phyloP scores from a whole-genome alignment of 2,888 invertebrate species.

The Idaea biselata region DNA sequence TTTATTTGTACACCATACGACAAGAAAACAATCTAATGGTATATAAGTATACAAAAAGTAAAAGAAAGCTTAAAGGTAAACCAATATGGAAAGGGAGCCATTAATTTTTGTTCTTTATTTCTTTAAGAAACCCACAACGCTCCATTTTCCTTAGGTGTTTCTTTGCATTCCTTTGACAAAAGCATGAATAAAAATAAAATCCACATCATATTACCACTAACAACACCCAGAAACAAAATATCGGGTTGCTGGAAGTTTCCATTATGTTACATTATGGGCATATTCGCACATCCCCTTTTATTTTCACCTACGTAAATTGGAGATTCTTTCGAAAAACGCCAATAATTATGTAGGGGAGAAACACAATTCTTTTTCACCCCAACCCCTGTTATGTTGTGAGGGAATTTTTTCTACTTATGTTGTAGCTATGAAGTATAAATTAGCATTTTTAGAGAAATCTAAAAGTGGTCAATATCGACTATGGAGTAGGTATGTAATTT shows the following conservation, averaged over 20 bases:
- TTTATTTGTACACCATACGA: no score
- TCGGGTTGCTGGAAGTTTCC: not conserved
- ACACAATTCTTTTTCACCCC: conserved; percentile 49
- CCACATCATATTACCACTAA: not conserved
- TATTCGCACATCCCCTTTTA: conserved; percentile 9
- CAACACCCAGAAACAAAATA: conserved; percentile 1
- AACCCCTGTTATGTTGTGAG: conserved; percentile 32
- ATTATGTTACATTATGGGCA: not conserved
- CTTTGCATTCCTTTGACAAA: not conserved
- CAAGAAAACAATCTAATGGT: no score
- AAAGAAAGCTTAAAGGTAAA: no score
- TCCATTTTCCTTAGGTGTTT: not conserved
- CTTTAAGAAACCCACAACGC: no score
- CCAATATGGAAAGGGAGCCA: no score
- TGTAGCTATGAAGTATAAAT: not conserved
- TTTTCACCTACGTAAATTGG: conserved; percentile 46
- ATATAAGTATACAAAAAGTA: no score
- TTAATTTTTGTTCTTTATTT: no score
- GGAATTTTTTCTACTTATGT: conserved; percentile 6
- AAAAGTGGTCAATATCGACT: no score
- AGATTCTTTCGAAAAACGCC: conserved; percentile 60
- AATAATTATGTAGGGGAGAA: conserved; percentile 64
- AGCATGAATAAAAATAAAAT: not conserved
- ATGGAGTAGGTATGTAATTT: no score
- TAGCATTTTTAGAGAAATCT: no score